Conservation (phyloP, 2,888 invertebrate species). For the Lymantria dispar region DNA sequence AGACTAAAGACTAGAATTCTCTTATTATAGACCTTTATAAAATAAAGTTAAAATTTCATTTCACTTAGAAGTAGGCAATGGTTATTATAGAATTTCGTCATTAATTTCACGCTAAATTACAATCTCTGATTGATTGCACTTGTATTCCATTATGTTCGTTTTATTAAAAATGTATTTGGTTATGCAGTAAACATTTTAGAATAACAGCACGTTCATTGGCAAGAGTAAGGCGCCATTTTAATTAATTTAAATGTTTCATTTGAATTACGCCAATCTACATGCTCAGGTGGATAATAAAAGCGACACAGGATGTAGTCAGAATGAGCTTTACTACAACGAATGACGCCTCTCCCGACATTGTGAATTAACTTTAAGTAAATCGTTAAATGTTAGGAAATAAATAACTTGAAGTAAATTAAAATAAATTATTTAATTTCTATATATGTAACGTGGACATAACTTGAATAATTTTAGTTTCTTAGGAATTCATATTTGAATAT, state of each 20-base stretch:
- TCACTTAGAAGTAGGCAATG: too few species aligned
- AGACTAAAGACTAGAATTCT: too few species aligned
- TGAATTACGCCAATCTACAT: slow-evolving; percentile 31
- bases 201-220: slow-evolving; percentile 41
- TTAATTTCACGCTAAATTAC: slow-evolving; percentile 2
- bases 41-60: too few species aligned
- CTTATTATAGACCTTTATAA: too few species aligned
- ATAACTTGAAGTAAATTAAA: not conserved
- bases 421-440: too few species aligned
- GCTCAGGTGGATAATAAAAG: slow-evolving; percentile 32
- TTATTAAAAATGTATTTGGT: too few species aligned
- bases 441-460: too few species aligned
- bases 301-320: slow-evolving; percentile 28
- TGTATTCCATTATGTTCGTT: too few species aligned
- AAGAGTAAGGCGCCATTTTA: slow-evolving; percentile 40
- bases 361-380: slow-evolving; percentile 4
- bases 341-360: slow-evolving; percentile 16
- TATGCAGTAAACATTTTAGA: slow-evolving; percentile 22
- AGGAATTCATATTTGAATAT: too few species aligned
- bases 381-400: not conserved
- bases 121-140: slow-evolving; percentile 9
- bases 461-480: too few species aligned
- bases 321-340: slow-evolving; percentile 18
- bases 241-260: slow-evolving; percentile 45
- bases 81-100: too few species aligned